Percentiles rank a stretch among this genome's conserved stretches.
These are phyloP conservation scores for Caenorhabditis afra DNA, from an alignment of 2,888 invertebrate species.

Conservation along the genomic window DNA sequence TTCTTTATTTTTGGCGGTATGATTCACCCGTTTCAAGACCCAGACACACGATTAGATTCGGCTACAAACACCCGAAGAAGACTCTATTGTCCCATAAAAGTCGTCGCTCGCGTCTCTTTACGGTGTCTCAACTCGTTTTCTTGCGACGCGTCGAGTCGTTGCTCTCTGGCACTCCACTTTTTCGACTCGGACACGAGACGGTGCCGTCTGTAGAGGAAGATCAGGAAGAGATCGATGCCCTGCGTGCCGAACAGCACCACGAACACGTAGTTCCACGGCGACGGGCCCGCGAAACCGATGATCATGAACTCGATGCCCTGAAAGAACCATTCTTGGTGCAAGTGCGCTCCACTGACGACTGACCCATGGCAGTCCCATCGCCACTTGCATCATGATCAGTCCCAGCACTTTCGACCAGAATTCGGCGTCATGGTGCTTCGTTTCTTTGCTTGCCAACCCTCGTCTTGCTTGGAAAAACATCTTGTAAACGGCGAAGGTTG, in stretches of 20 bases:
- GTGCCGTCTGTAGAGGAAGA: slow-evolving; percentile 58
- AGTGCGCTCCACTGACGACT: too few relatives aligned
- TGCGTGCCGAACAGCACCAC: slow-evolving; percentile 65
- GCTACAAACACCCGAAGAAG: slow-evolving; percentile 6
- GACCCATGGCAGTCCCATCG: slow-evolving; percentile 74
- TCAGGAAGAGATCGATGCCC: slow-evolving; percentile 58
- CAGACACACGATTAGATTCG: neutral
- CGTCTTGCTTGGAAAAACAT: slow-evolving; percentile 59
- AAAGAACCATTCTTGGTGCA: slow-evolving; percentile 4
- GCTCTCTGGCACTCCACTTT: slow-evolving; percentile 33
- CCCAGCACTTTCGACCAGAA: slow-evolving; percentile 63
- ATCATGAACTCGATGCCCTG: slow-evolving; percentile 70
- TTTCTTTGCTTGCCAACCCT: slow-evolving; percentile 29
- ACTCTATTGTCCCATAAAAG: slow-evolving; percentile 4
- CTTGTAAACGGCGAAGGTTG: slow-evolving; percentile 63
- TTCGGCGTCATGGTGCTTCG: slow-evolving; percentile 42
- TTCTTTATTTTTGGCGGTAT: slow-evolving; percentile 1
- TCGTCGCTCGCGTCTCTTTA: neutral
- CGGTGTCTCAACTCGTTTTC: too few relatives aligned
- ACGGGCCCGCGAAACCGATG: slow-evolving; percentile 43
- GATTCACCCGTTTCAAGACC: slow-evolving; percentile 1
- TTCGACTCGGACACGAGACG: slow-evolving; percentile 32
- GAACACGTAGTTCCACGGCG: slow-evolving; percentile 69
- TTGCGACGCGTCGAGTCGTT: neutral
- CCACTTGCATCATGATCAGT: slow-evolving; percentile 69